Evolutionary conservation across 2,113 vertebrate genomes (phyloP).

Genomic region (Malurus elegans): DNA sequence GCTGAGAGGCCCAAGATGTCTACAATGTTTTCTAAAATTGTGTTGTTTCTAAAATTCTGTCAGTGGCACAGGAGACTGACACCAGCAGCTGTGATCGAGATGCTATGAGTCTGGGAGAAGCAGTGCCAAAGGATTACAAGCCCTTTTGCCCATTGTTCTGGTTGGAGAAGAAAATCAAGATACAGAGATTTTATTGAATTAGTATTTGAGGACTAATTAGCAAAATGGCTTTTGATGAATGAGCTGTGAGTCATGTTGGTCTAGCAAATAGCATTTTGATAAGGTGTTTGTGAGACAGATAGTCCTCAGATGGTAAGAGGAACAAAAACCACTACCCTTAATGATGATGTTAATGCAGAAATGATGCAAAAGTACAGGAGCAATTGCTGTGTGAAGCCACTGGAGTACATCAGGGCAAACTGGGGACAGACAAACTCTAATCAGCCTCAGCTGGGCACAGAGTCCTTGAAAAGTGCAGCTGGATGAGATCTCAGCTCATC

Average conservation of each 20-base stretch:
- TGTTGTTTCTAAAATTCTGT: not conserved
- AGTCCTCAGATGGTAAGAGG: not conserved
- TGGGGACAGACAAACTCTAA: not conserved
- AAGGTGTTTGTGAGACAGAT: constrained; percentile 47
- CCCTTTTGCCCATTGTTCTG: not conserved
- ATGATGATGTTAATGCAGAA: constrained; percentile 28
- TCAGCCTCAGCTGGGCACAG: not conserved
- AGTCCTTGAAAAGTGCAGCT: not conserved
- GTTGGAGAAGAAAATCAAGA: constrained; percentile 9
- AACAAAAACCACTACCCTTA: not conserved
- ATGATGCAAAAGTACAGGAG: not conserved
- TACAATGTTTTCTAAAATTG: not conserved
- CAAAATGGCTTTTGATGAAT: constrained; percentile 53
- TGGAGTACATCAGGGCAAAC: not conserved
- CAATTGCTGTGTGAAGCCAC: not conserved
- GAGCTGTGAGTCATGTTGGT: constrained; percentile 2
- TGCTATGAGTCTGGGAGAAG: not conserved
- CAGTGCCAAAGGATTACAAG: not conserved
- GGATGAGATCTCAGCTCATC: not conserved
- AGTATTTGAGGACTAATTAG: constrained; percentile 27
- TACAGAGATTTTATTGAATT: not conserved
- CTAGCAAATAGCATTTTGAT: constrained; percentile 49
- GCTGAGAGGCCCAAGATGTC: not conserved
- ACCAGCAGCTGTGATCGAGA: not conserved
- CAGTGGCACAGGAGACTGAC: not conserved